Conservation (phyloP, 2,797 vertebrate genomes). For the Onychomys torridus region DNA sequence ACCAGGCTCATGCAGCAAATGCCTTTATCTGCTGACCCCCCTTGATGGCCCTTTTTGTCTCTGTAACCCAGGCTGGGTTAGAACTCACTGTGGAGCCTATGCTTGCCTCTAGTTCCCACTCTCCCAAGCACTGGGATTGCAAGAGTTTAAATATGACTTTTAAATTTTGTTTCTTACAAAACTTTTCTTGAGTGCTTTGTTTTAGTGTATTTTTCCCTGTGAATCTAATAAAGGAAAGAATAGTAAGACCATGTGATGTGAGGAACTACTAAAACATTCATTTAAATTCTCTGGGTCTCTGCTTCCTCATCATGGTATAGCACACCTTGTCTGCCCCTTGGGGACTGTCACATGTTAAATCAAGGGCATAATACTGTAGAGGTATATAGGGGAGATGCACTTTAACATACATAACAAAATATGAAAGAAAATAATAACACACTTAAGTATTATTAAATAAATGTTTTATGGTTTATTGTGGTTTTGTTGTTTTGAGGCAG, state of each 20-base stretch:
- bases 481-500: background rate
- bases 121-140: too few relatives aligned
- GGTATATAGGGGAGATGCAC: background rate
- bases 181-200: background rate
- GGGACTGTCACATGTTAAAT: background rate
- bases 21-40: too few relatives aligned
- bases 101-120: background rate
- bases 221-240: background rate
- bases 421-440: background rate
- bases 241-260: background rate
- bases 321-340: background rate
- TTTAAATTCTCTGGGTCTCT: background rate
- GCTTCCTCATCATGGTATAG: background rate
- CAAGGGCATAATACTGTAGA: background rate
- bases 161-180: background rate
- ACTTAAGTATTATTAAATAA: background rate
- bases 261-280: background rate
- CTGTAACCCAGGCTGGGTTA: background rate
- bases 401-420: background rate
- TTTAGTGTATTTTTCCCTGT: constrained; percentile 17
- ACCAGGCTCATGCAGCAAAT: background rate
- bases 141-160: background rate
- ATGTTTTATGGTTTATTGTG: background rate
- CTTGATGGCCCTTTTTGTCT: background rate
- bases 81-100: background rate